Percentiles rank a stretch among this genome's conserved stretches.
These are phyloP conservation scores for Dasyprocta punctata DNA, from an alignment of 2,113 vertebrate genomes.

Conservation along the genomic window DNA sequence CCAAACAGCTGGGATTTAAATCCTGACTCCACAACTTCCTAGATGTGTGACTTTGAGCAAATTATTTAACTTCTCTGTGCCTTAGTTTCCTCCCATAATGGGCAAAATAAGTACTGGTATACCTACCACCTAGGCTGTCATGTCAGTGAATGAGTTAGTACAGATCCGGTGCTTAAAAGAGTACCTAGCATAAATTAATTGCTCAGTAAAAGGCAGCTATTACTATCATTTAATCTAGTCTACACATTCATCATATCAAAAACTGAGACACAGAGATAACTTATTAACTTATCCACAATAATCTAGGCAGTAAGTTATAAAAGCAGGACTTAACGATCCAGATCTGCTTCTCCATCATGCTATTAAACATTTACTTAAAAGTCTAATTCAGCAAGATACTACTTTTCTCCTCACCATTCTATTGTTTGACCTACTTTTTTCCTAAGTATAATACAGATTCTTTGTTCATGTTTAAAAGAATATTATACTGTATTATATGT, in stretches of 20 bases:
- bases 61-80: conserved; percentile 1
- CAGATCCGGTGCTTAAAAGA: neutral
- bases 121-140: neutral
- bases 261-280: neutral
- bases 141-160: neutral
- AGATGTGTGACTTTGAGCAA: neutral
- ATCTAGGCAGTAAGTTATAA: neutral
- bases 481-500: neutral
- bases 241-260: neutral
- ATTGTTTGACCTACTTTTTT: neutral
- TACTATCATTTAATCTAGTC: conserved; percentile 13
- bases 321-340: neutral
- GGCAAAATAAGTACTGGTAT: neutral
- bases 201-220: conserved; percentile 28
- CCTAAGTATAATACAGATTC: conserved; percentile 5
- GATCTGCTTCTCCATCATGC: neutral
- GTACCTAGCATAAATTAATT: neutral
- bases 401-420: neutral
- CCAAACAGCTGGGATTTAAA: neutral
- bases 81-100: neutral
- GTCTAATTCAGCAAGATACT: neutral
- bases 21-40: neutral
- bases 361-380: conserved; percentile 30
- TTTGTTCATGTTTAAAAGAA: conserved; percentile 9
- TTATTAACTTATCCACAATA: conserved; percentile 34